Conservation (phyloP, 2,888 invertebrate species). For the Leptogaster cylindrica region DNA sequence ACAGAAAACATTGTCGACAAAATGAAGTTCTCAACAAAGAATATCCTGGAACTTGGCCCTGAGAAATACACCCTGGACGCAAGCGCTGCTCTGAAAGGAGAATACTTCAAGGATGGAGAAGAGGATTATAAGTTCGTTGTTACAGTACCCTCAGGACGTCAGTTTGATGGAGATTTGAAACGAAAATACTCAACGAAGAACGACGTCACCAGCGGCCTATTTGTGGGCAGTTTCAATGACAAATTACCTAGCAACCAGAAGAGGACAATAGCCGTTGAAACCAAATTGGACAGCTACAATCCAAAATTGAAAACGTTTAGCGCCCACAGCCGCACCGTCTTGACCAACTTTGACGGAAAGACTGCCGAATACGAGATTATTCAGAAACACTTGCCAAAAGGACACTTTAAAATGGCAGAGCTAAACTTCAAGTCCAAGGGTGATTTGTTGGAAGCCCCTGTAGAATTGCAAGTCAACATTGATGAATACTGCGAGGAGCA, state of each 20-base stretch:
- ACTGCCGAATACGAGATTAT: neutral
- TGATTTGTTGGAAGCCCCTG: conserved; percentile 55
- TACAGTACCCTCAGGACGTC: conserved; percentile 52
- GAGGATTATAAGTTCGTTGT: conserved; percentile 52
- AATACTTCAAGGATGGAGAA: conserved; percentile 54
- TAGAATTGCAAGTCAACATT: conserved; percentile 54
- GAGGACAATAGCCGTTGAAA: conserved; percentile 59
- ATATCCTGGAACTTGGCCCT: conserved; percentile 63
- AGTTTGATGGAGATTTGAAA: conserved; percentile 59
- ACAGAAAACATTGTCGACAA: conserved; percentile 67
- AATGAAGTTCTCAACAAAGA: conserved; percentile 69
- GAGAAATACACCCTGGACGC: conserved; percentile 61
- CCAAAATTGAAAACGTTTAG: conserved; percentile 61
- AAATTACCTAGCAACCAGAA: conserved; percentile 50
- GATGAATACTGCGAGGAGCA: conserved; percentile 53
- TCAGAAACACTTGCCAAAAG: conserved; percentile 59
- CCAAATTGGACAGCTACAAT: conserved; percentile 61
- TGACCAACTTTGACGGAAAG: conserved; percentile 62
- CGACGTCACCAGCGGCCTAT: conserved; percentile 62
- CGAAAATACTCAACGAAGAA: conserved; percentile 59
- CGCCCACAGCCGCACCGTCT: conserved; percentile 58
- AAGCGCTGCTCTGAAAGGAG: conserved; percentile 53
- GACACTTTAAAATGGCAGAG: conserved; percentile 53
- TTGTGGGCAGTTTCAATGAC: conserved; percentile 64
- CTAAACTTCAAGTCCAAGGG: conserved; percentile 54